A percentile compares a stretch with the other conserved stretches of the same genome.
These are phyloP conservation scores for Scaptomyza caliginosa DNA, from an alignment of 2,888 invertebrate genomes.

Conservation along the genomic window DNA sequence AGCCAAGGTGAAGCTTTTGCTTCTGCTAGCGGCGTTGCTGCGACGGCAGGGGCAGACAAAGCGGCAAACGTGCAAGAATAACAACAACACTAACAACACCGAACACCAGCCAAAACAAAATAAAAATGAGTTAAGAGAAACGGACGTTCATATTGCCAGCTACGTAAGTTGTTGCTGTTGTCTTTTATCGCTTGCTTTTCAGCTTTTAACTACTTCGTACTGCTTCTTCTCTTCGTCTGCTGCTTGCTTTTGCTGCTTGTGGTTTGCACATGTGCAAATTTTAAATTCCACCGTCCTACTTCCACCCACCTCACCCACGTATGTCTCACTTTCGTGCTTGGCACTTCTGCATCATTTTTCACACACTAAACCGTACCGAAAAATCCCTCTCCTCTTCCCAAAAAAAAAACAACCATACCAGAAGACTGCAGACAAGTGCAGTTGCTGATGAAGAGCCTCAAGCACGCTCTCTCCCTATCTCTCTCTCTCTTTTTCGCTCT, in stretches of 20 bases:
- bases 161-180: constrained; percentile 29
- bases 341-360: constrained; percentile 30
- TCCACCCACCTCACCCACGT: background rate
- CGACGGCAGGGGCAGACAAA: constrained; percentile 28
- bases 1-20: constrained; percentile 67
- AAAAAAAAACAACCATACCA: background rate
- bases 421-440: constrained; percentile 43
- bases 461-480: background rate
- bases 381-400: background rate
- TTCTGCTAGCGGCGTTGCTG: constrained; percentile 8
- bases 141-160: constrained; percentile 68
- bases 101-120: constrained; percentile 47
- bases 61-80: constrained; percentile 68
- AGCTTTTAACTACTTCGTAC: constrained; percentile 19
- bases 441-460: constrained; percentile 32
- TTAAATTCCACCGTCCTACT: constrained; percentile 22
- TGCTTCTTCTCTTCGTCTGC: constrained; percentile 2
- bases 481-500: background rate
- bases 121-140: constrained; percentile 74
- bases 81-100: constrained; percentile 16
- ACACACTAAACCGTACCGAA: constrained; percentile 22
- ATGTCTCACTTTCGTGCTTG: constrained; percentile 10
- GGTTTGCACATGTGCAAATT: constrained; percentile 62
- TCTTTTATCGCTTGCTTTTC: constrained; percentile 26
- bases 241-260: background rate